A percentile compares a stretch with the other conserved stretches of the same genome.
These are phyloP conservation scores for Centroberyx gerrardi DNA, from an alignment of 2,797 vertebrate species.

Conservation along the genomic window DNA sequence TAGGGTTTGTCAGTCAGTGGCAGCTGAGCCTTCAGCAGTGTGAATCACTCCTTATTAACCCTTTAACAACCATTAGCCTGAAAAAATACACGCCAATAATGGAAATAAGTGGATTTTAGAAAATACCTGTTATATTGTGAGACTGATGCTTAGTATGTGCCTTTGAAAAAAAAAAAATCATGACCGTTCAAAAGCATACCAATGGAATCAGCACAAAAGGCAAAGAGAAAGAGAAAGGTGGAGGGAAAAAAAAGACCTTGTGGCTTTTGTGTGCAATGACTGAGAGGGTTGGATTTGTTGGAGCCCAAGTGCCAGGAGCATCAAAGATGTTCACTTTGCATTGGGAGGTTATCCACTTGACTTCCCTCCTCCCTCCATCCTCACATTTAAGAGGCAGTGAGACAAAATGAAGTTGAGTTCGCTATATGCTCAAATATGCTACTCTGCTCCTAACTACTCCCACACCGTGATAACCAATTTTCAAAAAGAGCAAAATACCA, in stretches of 20 bases:
- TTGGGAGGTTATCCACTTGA: conserved; percentile 52
- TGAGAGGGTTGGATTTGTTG: conserved; percentile 58
- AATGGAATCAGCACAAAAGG: conserved; percentile 13
- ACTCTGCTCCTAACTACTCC: conserved; percentile 52
- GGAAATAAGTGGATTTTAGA: conserved; percentile 1
- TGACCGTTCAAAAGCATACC: conserved; percentile 6
- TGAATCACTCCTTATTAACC: conserved; percentile 39
- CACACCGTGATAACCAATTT: conserved; percentile 45
- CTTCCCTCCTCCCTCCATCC: conserved; percentile 35
- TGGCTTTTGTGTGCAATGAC: conserved; percentile 50
- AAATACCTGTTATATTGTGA: background rate
- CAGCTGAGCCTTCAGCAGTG: conserved; percentile 9
- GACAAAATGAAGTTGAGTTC: conserved; percentile 57
- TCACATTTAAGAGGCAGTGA: conserved; percentile 54
- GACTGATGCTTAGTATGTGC: background rate
- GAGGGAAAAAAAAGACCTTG: conserved; percentile 12
- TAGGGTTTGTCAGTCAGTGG: conserved; percentile 31
- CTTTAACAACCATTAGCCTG: conserved; percentile 1
- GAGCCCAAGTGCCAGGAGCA: conserved; percentile 49
- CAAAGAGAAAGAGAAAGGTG: conserved; percentile 16
- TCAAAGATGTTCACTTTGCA: conserved; percentile 69
- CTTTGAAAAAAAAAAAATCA: background rate
- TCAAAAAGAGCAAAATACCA: conserved; percentile 43
- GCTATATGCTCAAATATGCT: conserved; percentile 52
- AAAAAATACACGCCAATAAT: background rate